phyloP scores from a whole-genome alignment of 2,888 invertebrate species.

The Euplagia quadripunctaria region DNA sequence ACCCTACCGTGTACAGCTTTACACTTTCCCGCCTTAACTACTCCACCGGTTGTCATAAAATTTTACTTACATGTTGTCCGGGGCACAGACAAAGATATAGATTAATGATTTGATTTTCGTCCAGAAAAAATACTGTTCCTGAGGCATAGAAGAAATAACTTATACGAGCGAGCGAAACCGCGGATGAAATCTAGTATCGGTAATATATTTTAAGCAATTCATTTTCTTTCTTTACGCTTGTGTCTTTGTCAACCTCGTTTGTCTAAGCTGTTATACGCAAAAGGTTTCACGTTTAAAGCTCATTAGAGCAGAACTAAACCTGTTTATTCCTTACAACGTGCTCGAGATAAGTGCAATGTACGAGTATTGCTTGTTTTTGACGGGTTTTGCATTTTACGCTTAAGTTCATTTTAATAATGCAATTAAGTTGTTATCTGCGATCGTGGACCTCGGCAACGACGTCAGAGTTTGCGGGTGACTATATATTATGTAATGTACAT shows the following conservation, averaged over 20 bases:
- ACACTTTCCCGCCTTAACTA: too few relatives aligned
- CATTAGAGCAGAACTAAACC: slow-evolving; percentile 16
- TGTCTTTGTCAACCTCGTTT: not conserved
- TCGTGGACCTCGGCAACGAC: not conserved
- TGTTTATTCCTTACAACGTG: not conserved
- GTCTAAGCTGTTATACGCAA: not conserved
- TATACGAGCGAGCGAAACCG: too few relatives aligned
- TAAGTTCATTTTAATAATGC: not conserved
- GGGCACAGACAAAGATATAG: too few relatives aligned
- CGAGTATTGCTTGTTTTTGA: not conserved
- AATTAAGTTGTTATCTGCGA: not conserved
- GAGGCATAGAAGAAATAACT: too few relatives aligned
- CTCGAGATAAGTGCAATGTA: slow-evolving; percentile 2
- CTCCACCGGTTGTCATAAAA: too few relatives aligned
- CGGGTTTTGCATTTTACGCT: not conserved
- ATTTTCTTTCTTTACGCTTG: not conserved
- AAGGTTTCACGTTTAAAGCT: slow-evolving; percentile 9
- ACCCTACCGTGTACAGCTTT: too few relatives aligned
- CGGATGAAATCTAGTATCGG: too few relatives aligned
- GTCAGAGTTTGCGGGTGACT: not conserved
- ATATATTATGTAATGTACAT: too few relatives aligned
- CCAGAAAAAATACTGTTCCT: too few relatives aligned
- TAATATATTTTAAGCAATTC: not conserved
- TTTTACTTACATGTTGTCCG: too few relatives aligned
- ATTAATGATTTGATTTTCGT: too few relatives aligned